Conservation (phyloP, 2,888 invertebrate species). For the Lagria hirta region DNA sequence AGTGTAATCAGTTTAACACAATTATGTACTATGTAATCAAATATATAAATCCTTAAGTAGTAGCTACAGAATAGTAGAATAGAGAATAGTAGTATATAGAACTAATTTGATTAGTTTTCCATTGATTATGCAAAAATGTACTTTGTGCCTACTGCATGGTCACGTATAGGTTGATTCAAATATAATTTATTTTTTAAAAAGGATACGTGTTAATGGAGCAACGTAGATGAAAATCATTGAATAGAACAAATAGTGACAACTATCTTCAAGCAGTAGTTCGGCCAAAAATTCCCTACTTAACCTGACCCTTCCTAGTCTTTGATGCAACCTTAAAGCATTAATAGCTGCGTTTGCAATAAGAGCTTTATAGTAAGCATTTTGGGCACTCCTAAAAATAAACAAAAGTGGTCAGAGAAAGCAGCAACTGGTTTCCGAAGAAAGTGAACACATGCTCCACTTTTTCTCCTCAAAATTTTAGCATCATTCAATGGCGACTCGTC, state of each 20-base stretch:
- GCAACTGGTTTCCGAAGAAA: slow-evolving; percentile 20
- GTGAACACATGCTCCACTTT: slow-evolving; percentile 17
- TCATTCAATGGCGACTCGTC: neutral
- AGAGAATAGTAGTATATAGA: too few relatives aligned
- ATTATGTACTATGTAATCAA: too few relatives aligned
- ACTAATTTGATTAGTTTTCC: too few relatives aligned
- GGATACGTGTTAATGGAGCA: slow-evolving; percentile 86
- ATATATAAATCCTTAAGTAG: too few relatives aligned
- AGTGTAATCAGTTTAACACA: too few relatives aligned
- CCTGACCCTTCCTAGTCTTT: slow-evolving; percentile 83
- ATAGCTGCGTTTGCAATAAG: slow-evolving; percentile 92
- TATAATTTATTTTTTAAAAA: too few relatives aligned
- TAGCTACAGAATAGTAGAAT: too few relatives aligned
- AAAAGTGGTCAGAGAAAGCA: slow-evolving; percentile 18
- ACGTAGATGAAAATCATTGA: slow-evolving; percentile 92
- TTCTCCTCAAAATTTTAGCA: too few relatives aligned
- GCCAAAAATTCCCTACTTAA: slow-evolving; percentile 82
- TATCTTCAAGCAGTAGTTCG: slow-evolving; percentile 82
- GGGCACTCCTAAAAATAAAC: slow-evolving; percentile 66
- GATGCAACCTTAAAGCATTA: slow-evolving; percentile 92
- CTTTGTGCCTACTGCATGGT: too few relatives aligned
- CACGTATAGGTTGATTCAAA: too few relatives aligned
- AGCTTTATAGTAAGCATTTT: slow-evolving; percentile 87
- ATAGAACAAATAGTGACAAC: slow-evolving; percentile 95
- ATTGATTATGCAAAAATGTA: too few relatives aligned